Percentiles rank a stretch among this genome's conserved stretches.
Evolutionary conservation across 2,797 vertebrate genomes (phyloP).

Genomic region (Molossus molossus): DNA sequence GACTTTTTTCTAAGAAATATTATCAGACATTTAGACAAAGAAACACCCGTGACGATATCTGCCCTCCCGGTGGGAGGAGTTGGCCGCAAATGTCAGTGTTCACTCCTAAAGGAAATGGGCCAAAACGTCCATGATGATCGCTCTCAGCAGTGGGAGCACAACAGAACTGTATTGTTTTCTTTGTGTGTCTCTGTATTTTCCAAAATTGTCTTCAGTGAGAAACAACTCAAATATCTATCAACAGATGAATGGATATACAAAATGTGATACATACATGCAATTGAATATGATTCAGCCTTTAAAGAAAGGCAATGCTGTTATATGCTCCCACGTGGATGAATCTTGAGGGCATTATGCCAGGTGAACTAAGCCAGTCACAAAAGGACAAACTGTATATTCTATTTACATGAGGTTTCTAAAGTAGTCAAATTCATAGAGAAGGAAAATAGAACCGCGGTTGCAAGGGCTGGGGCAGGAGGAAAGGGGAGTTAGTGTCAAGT

Average conservation of each 20-base stretch:
- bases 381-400: not conserved
- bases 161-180: not conserved
- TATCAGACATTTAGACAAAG: constrained; percentile 50
- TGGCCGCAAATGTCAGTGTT: not conserved
- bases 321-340: too few relatives aligned
- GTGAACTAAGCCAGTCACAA: not conserved
- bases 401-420: not conserved
- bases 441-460: not conserved
- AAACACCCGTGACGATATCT: not conserved
- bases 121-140: not conserved
- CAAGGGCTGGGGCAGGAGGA: too few relatives aligned
- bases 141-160: not conserved
- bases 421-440: not conserved
- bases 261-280: not conserved
- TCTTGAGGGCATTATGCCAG: not conserved
- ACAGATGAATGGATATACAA: not conserved
- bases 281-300: not conserved
- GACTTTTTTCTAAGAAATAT: constrained; percentile 35
- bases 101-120: not conserved
- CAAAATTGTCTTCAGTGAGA: not conserved
- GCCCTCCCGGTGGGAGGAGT: not conserved
- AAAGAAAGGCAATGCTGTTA: not conserved
- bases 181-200: constrained; percentile 43
- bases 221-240: not conserved
- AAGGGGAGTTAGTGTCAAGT: not conserved